phyloP scores from a whole-genome alignment of 2,888 invertebrate species.

The Hirtodrosophila histrioides region DNA sequence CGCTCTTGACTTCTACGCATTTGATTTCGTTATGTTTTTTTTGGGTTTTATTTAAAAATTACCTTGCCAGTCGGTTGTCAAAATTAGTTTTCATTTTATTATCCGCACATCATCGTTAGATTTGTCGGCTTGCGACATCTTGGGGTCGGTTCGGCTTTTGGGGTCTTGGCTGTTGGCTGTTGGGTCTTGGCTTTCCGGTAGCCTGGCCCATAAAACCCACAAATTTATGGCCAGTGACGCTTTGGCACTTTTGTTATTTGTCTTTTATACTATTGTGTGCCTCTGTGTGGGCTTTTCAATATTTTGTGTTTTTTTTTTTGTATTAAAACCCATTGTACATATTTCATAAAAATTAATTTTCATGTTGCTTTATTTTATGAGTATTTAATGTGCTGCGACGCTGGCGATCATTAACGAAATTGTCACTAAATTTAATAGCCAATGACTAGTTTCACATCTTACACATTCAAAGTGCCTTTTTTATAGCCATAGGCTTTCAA shows the following conservation, averaged over 20 bases:
- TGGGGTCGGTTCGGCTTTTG: conserved; percentile 21
- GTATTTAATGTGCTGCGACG: conserved; percentile 60
- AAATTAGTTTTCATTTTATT: conserved; percentile 77
- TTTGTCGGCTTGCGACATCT: conserved; percentile 42
- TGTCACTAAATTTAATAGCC: conserved; percentile 62
- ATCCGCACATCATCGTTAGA: conserved; percentile 56
- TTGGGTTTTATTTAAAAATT: conserved; percentile 41
- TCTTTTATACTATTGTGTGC: conserved; percentile 20
- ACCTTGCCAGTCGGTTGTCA: conserved; percentile 61
- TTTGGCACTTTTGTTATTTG: conserved; percentile 51
- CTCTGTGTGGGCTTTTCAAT: conserved; percentile 41
- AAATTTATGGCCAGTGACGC: conserved; percentile 65
- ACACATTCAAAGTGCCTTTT: conserved; percentile 22
- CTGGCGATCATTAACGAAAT: conserved; percentile 44
- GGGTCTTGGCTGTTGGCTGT: conserved; percentile 27
- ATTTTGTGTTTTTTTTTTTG: conserved; percentile 6
- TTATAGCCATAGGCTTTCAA: background rate
- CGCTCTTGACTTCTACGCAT: conserved; percentile 72
- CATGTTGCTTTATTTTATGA: conserved; percentile 55
- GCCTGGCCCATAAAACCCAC: conserved; percentile 68
- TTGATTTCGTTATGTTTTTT: conserved; percentile 39
- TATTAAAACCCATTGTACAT: conserved; percentile 41
- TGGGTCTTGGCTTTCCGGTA: conserved; percentile 68
- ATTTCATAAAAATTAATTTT: conserved; percentile 72
- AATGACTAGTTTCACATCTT: conserved; percentile 24